Percentiles rank a stretch among this genome's conserved stretches.
Evolutionary conservation across 2,797 vertebrate species (phyloP).

Genomic region (Pempheris klunzingeri): DNA sequence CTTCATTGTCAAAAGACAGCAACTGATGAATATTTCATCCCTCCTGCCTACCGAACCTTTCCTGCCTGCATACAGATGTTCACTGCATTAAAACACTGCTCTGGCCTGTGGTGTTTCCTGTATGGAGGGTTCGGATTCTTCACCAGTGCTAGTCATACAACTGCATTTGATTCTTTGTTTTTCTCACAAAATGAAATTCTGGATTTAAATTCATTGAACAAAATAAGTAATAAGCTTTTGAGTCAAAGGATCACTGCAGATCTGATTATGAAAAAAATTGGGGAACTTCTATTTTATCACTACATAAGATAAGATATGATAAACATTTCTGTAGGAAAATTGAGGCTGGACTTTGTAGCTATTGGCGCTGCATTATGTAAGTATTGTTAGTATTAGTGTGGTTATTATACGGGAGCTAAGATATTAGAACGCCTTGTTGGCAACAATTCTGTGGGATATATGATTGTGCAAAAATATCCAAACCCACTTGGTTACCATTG

Average conservation of each 20-base stretch:
- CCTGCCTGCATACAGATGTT: conserved; percentile 79
- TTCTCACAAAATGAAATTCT: background rate
- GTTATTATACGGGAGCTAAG: background rate
- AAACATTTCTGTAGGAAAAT: background rate
- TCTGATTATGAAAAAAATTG: background rate
- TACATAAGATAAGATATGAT: background rate
- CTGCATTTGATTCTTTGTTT: conserved; percentile 6
- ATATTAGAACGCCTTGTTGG: background rate
- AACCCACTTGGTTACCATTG: background rate
- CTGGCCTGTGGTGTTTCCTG: conserved; percentile 8
- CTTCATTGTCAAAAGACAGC: conserved; percentile 79
- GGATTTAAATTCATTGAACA: background rate
- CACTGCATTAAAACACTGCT: conserved; percentile 50
- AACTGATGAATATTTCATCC: conserved; percentile 83
- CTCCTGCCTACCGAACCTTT: conserved; percentile 47
- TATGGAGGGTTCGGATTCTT: conserved; percentile 20
- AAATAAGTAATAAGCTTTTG: background rate
- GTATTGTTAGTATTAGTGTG: background rate
- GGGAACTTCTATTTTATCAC: background rate
- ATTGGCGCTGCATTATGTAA: background rate
- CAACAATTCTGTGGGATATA: background rate
- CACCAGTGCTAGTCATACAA: background rate
- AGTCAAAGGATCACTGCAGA: background rate
- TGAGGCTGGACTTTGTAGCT: background rate
- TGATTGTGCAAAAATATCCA: background rate